phyloP scores from a whole-genome alignment of 2,888 invertebrate genomes.

The Xestia c-nigrum region DNA sequence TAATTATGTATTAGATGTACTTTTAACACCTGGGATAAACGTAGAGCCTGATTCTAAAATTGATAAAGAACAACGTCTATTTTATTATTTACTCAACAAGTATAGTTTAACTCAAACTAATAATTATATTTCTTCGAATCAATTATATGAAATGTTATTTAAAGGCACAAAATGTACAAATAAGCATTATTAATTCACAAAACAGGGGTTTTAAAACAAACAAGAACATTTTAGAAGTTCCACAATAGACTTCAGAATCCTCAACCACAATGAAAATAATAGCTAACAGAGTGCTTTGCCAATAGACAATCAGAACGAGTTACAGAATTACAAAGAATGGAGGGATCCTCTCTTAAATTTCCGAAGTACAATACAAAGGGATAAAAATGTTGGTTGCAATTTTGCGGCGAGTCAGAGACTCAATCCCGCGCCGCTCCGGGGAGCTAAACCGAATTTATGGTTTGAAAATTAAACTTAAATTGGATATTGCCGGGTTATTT shows the following conservation, averaged over 20 bases:
- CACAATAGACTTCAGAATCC: conserved; percentile 68
- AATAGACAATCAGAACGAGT: conserved; percentile 81
- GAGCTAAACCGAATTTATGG: conserved; percentile 89
- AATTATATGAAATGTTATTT: conserved; percentile 18
- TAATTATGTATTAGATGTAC: conserved; percentile 64
- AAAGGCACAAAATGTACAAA: conserved; percentile 29
- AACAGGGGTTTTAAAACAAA: conserved; percentile 64
- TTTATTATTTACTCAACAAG: neutral
- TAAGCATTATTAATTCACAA: conserved; percentile 57
- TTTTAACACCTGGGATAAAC: conserved; percentile 13
- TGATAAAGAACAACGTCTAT: neutral
- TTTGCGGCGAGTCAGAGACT: conserved; percentile 81
- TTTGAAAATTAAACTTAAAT: conserved; percentile 89
- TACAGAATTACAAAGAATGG: conserved; percentile 82
- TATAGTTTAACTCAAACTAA: conserved; percentile 7
- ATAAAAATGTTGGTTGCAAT: conserved; percentile 88
- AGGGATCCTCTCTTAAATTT: conserved; percentile 82
- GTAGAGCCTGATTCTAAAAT: neutral
- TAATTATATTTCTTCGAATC: conserved; percentile 18
- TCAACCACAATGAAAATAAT: conserved; percentile 74
- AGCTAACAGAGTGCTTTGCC: conserved; percentile 68
- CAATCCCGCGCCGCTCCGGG: conserved; percentile 83
- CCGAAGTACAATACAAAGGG: conserved; percentile 84
- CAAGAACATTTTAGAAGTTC: conserved; percentile 71
- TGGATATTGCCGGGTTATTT: conserved; percentile 86